phyloP scores from a whole-genome alignment of 2,888 invertebrate species.

The Microdon myrmicae region DNA sequence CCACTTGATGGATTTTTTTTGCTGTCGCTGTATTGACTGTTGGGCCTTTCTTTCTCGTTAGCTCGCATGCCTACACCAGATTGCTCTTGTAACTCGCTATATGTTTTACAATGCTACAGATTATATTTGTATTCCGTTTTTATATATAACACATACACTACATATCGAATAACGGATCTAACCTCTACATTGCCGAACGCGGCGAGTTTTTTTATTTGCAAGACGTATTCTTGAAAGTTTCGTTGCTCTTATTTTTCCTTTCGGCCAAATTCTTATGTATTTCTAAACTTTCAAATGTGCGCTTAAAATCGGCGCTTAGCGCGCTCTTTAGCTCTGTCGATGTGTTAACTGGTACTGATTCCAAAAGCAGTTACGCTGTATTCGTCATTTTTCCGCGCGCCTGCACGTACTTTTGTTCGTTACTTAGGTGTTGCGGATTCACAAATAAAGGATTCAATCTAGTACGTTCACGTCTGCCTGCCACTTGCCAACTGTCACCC shows the following conservation, averaged over 20 bases:
- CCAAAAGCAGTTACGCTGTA: slow-evolving; percentile 35
- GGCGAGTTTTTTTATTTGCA: slow-evolving; percentile 31
- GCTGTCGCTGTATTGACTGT: slow-evolving; percentile 1
- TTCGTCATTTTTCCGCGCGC: slow-evolving; percentile 37
- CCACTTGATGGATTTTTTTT: slow-evolving; percentile 1
- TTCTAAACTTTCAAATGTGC: slow-evolving; percentile 13
- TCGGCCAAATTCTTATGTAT: slow-evolving; percentile 23
- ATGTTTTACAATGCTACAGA: slow-evolving; percentile 13
- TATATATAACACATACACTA: slow-evolving; percentile 27
- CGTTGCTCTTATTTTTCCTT: slow-evolving; percentile 20
- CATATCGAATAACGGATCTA: slow-evolving; percentile 18
- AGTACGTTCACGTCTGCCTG: background rate
- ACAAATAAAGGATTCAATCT: slow-evolving; percentile 1
- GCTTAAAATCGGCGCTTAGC: slow-evolving; percentile 22
- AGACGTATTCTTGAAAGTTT: slow-evolving; percentile 34
- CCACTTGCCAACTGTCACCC: too few species aligned
- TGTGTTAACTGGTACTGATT: slow-evolving; percentile 21
- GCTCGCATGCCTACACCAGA: too few species aligned
- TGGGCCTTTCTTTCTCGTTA: background rate
- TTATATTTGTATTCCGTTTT: slow-evolving; percentile 24
- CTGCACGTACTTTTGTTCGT: slow-evolving; percentile 40
- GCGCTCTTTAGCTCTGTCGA: slow-evolving; percentile 12
- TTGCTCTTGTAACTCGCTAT: slow-evolving; percentile 21
- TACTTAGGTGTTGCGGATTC: slow-evolving; percentile 9
- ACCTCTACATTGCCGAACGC: slow-evolving; percentile 15